phyloP scores from a whole-genome alignment of 2,113 vertebrate genomes.

The Plecturocebus donacophilus region DNA sequence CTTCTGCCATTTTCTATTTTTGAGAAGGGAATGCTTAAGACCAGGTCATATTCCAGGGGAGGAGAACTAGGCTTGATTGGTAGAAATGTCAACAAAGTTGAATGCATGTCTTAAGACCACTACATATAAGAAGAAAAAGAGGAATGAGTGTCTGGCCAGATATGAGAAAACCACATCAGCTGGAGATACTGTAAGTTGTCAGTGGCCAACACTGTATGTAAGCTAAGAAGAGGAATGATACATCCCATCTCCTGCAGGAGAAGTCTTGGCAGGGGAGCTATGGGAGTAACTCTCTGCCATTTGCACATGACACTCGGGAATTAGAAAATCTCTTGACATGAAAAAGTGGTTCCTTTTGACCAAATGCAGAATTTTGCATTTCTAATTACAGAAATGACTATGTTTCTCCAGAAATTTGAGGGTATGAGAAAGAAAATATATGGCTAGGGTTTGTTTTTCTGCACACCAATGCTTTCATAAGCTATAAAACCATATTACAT shows the following conservation, averaged over 20 bases:
- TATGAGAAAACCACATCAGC: accelerated
- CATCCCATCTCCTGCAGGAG: neutral
- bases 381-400: neutral
- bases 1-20: neutral
- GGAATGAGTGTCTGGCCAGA: neutral
- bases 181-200: neutral
- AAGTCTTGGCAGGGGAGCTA: neutral
- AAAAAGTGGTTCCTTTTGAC: neutral
- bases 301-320: neutral
- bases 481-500: constrained; percentile 17
- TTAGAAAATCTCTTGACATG: neutral
- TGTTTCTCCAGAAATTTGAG: neutral
- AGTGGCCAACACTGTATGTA: neutral
- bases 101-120: neutral
- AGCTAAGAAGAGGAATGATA: neutral
- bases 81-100: neutral
- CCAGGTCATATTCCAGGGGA: neutral
- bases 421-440: neutral
- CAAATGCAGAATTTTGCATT: neutral
- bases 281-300: neutral
- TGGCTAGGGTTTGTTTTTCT: neutral
- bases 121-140: neutral
- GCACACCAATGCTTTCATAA: neutral
- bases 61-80: neutral
- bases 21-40: neutral